These are phyloP conservation scores for Etheostoma cragini DNA, from an alignment of 2,113 vertebrate genomes.

Conservation along the genomic window DNA sequence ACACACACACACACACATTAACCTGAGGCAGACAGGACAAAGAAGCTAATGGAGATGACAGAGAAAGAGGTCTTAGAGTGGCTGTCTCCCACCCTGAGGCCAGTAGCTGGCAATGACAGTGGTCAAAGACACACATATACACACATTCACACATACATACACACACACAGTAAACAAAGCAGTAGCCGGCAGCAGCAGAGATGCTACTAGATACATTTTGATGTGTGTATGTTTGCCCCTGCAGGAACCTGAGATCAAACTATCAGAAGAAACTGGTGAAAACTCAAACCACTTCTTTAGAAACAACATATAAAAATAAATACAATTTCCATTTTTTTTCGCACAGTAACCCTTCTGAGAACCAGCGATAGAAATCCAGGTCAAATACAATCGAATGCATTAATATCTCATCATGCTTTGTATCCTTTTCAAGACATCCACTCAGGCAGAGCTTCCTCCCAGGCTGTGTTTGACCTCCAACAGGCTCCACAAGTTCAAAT, in stretches of 20 bases:
- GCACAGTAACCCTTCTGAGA: background rate
- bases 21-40: slow-evolving; percentile 59
- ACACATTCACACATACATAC: slow-evolving; percentile 24
- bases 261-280: slow-evolving; percentile 11
- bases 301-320: background rate
- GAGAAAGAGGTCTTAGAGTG: slow-evolving; percentile 64
- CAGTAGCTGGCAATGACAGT: slow-evolving; percentile 63
- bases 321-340: background rate
- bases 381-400: background rate
- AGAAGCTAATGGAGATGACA: slow-evolving; percentile 77
- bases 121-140: slow-evolving; percentile 52
- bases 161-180: slow-evolving; percentile 23
- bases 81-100: slow-evolving; percentile 64
- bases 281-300: background rate
- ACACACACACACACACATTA: slow-evolving; percentile 9
- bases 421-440: slow-evolving; percentile 5
- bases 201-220: slow-evolving; percentile 39
- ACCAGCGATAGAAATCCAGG: background rate
- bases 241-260: slow-evolving; percentile 28
- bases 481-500: slow-evolving; percentile 34
- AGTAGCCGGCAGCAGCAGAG: slow-evolving; percentile 41
- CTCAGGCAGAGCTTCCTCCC: slow-evolving; percentile 8
- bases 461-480: slow-evolving; percentile 29
- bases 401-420: background rate
- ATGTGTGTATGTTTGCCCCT: slow-evolving; percentile 41